phyloP scores from a whole-genome alignment of 2,113 vertebrate genomes.

The Raja brachyura region DNA sequence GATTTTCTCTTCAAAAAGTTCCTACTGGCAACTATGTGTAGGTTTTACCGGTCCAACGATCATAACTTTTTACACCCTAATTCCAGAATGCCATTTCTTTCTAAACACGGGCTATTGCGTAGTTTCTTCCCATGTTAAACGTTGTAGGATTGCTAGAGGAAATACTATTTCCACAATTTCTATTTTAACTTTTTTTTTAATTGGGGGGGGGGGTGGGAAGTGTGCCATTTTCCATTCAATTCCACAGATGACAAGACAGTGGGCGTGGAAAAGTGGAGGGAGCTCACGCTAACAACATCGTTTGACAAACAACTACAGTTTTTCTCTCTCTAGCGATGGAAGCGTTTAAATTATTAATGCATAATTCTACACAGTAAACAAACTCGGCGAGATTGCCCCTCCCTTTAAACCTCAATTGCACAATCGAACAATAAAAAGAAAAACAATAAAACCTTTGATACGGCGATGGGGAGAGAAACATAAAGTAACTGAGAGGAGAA shows the following conservation, averaged over 20 bases:
- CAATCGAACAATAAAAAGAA: not conserved
- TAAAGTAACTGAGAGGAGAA: not conserved
- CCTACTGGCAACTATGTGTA: too few species aligned
- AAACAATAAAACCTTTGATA: too few species aligned
- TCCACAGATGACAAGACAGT: not conserved
- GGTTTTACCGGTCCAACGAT: not conserved
- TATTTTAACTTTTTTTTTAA: slow-evolving; percentile 7
- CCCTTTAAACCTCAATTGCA: not conserved
- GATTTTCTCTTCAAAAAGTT: not conserved
- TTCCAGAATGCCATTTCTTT: not conserved
- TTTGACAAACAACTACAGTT: not conserved
- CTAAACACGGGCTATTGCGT: not conserved
- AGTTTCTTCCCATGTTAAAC: not conserved
- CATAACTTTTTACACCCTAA: not conserved
- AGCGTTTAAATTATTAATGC: not conserved
- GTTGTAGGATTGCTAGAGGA: not conserved
- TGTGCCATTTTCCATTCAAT: not conserved
- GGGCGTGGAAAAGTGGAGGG: not conserved
- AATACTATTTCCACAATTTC: not conserved
- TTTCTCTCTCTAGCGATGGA: not conserved
- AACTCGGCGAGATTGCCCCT: not conserved
- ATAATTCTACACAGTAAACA: not conserved
- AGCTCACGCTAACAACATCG: not conserved
- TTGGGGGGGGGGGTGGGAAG: not conserved
- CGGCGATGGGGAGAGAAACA: not conserved